These are phyloP conservation scores for Pollimyrus isidori DNA, from an alignment of 2,113 vertebrate genomes.

Conservation along the genomic window DNA sequence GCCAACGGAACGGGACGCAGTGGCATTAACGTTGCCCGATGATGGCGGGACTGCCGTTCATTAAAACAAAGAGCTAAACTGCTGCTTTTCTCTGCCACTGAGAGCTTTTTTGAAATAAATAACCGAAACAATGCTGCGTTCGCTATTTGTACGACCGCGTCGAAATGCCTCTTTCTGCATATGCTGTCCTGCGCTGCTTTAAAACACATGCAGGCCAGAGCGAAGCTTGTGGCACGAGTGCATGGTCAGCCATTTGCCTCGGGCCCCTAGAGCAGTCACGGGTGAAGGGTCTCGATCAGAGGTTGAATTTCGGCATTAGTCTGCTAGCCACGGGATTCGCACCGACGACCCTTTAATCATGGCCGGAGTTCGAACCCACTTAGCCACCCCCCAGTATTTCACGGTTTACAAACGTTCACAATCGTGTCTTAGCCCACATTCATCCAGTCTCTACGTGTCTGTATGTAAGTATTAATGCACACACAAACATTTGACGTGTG, in stretches of 20 bases:
- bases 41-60: not conserved
- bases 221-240: not conserved
- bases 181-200: not conserved
- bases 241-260: not conserved
- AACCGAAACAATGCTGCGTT: not conserved
- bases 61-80: conserved; percentile 10
- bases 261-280: not conserved
- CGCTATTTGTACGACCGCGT: not conserved
- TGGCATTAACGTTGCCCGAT: not conserved
- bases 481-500: not conserved
- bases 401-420: not conserved
- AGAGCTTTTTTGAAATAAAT: not conserved
- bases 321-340: not conserved
- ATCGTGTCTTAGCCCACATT: not conserved
- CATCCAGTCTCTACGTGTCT: not conserved
- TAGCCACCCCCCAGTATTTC: not conserved
- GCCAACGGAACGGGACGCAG: not conserved
- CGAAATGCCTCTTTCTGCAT: not conserved
- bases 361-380: not conserved
- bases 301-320: not conserved
- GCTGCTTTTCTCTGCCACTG: not conserved
- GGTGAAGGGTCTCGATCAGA: not conserved
- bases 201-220: not conserved
- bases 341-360: not conserved
- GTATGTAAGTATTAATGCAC: not conserved